phyloP scores from a whole-genome alignment of 2,113 vertebrate genomes.

The Nycticryphes semicollaris region DNA sequence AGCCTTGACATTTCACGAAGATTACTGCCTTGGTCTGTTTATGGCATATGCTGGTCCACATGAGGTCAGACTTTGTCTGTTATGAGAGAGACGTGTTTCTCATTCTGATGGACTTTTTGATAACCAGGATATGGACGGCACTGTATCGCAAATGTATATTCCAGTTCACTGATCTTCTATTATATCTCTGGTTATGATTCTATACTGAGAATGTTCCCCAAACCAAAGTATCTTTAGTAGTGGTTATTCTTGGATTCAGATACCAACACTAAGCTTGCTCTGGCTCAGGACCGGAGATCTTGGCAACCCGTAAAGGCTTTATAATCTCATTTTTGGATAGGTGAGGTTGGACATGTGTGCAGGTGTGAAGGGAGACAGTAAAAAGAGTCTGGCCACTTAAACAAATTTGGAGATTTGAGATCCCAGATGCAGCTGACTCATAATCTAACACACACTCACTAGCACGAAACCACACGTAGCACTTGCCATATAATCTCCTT shows the following conservation, averaged over 20 bases:
- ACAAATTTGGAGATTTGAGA: not conserved
- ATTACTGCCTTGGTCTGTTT: not conserved
- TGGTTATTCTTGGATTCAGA: not conserved
- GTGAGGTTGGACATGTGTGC: not conserved
- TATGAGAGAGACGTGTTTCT: not conserved
- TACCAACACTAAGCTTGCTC: not conserved
- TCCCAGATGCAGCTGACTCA: not conserved
- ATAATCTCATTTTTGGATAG: not conserved
- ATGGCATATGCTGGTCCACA: not conserved
- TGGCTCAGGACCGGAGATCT: not conserved
- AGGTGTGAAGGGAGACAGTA: not conserved
- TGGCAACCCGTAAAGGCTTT: not conserved
- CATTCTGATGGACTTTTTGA: not conserved
- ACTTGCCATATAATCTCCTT: not conserved
- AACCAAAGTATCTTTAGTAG: not conserved
- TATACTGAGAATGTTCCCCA: not conserved
- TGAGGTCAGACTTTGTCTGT: not conserved
- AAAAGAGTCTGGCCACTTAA: not conserved
- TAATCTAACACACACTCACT: not conserved
- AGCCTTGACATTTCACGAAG: not conserved
- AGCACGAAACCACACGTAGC: fast-evolving
- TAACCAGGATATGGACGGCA: not conserved
- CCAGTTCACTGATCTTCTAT: not conserved
- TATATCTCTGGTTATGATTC: not conserved
- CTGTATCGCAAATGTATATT: not conserved